Evolutionary conservation across 2,113 vertebrate species (phyloP).

Genomic region (Dipodomys merriami): DNA sequence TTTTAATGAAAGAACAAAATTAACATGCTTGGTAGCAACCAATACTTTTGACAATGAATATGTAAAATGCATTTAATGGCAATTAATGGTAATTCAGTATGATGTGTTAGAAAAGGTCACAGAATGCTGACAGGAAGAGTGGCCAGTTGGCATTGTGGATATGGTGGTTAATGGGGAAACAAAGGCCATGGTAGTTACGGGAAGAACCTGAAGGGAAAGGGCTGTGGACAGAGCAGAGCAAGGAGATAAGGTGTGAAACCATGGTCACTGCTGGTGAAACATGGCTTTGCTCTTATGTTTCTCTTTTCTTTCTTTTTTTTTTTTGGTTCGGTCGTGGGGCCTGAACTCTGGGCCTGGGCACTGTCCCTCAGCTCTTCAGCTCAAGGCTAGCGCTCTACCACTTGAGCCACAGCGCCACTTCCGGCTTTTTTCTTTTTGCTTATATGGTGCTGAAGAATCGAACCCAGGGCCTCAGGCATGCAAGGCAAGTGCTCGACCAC

Average conservation of each 20-base stretch:
- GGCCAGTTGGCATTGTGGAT: too few species aligned
- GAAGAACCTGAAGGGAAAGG: neutral
- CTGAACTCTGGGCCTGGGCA: too few species aligned
- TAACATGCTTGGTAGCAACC: neutral
- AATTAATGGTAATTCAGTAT: accelerated
- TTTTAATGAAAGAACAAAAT: neutral
- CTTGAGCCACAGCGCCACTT: too few species aligned
- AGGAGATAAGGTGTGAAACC: neutral
- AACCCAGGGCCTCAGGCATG: too few species aligned
- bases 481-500: too few species aligned
- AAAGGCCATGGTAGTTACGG: too few species aligned
- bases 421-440: too few species aligned
- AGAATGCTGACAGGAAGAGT: accelerated
- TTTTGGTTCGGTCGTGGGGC: too few species aligned
- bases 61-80: neutral
- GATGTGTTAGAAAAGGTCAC: neutral
- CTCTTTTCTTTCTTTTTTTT: neutral
- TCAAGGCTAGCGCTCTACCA: too few species aligned
- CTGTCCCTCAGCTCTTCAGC: too few species aligned
- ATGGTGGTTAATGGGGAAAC: too few species aligned
- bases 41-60: neutral
- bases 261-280: neutral
- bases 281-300: neutral
- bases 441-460: too few species aligned
- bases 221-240: neutral